Conservation (phyloP, 1,140 invertebrate species). For the Pogonomyrmex barbatus region DNA sequence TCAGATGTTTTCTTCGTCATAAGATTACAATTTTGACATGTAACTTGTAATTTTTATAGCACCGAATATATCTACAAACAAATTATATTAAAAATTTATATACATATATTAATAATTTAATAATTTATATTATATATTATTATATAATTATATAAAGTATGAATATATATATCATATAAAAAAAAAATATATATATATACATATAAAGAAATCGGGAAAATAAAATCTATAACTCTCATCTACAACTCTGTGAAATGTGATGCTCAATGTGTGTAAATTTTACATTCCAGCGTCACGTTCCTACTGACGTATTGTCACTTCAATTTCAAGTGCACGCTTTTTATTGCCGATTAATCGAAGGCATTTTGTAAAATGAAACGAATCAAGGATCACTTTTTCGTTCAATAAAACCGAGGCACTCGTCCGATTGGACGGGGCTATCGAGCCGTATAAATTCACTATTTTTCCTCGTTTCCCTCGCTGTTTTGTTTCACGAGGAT, state of each 20-base stretch:
- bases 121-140: not conserved
- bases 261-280: not conserved
- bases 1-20: not conserved
- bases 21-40: not conserved
- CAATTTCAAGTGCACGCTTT: slow-evolving; percentile 54
- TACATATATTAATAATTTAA: not conserved
- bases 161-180: not conserved
- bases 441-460: slow-evolving; percentile 34
- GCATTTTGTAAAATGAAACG: slow-evolving; percentile 37
- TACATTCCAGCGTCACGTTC: not conserved
- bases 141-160: not conserved
- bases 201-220: not conserved
- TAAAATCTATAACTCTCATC: not conserved
- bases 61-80: not conserved
- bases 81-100: not conserved
- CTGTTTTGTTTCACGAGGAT: slow-evolving; percentile 31
- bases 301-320: not conserved
- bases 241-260: not conserved
- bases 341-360: slow-evolving; percentile 23
- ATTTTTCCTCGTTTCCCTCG: slow-evolving; percentile 11
- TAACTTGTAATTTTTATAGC: not conserved
- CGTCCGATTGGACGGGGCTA: slow-evolving; percentile 23
- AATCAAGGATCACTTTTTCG: slow-evolving; percentile 63
- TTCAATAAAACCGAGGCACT: slow-evolving; percentile 42
- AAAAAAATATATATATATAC: not conserved